Conservation (phyloP, 2,797 vertebrate species). For the Chiroxiphia lanceolata region DNA sequence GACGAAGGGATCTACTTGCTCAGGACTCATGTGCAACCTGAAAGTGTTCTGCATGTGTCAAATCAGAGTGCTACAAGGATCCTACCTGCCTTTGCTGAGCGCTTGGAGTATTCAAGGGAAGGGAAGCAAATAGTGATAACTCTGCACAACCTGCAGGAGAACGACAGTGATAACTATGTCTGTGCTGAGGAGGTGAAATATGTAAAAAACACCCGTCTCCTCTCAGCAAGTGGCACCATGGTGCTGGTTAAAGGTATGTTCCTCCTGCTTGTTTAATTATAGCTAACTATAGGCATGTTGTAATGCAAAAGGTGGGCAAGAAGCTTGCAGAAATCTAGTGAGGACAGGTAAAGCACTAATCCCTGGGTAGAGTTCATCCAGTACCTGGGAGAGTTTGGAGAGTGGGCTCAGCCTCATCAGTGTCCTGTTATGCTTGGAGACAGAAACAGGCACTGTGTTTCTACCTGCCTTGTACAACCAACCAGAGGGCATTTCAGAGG, state of each 20-base stretch:
- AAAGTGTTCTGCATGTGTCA: neutral
- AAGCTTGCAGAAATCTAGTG: neutral
- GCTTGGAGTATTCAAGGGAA: neutral
- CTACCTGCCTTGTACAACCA: neutral
- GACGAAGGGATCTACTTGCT: neutral
- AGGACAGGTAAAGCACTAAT: neutral
- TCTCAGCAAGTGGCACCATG: neutral
- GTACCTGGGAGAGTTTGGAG: neutral
- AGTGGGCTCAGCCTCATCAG: neutral
- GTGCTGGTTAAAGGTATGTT: slow-evolving; percentile 32
- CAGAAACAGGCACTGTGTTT: neutral
- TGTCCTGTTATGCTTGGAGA: neutral
- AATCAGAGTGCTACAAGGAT: rapidly evolving
- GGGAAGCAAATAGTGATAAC: neutral
- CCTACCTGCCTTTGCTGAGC: neutral
- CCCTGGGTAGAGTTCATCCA: neutral
- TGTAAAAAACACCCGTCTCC: rapidly evolving
- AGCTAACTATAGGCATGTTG: neutral
- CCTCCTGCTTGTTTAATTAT: neutral
- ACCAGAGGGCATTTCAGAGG: neutral
- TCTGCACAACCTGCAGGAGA: neutral
- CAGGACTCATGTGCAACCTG: neutral
- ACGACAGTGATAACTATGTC: neutral
- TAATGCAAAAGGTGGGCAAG: neutral
- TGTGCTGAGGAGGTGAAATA: neutral